phyloP scores from a whole-genome alignment of 2,797 vertebrate genomes.

The Myotis planiceps region DNA sequence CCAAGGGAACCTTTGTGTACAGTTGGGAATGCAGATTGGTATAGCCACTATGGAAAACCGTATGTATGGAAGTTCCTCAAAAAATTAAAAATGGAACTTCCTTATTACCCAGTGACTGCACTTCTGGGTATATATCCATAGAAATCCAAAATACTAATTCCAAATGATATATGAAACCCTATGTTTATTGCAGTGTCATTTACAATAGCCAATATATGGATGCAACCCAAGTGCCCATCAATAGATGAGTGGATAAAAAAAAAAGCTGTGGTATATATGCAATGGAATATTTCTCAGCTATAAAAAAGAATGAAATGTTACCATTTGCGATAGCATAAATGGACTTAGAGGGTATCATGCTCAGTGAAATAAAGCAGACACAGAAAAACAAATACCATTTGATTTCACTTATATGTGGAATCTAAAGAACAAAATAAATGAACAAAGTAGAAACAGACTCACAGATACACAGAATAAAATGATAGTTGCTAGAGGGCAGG shows the following conservation, averaged over 20 bases:
- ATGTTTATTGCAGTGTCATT: not conserved
- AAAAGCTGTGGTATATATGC: not conserved
- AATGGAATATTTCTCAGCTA: not conserved
- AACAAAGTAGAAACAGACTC: too few relatives aligned
- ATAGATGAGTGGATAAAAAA: too few relatives aligned
- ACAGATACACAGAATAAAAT: too few relatives aligned
- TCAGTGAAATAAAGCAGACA: not conserved
- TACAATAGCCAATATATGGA: too few relatives aligned
- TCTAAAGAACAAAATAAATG: too few relatives aligned
- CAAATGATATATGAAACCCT: not conserved
- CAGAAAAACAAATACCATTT: not conserved
- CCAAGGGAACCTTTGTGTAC: not conserved
- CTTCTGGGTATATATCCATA: not conserved
- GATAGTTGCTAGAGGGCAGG: too few relatives aligned
- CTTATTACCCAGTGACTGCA: not conserved
- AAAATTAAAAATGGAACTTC: not conserved
- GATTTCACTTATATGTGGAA: not conserved
- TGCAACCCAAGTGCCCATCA: too few relatives aligned
- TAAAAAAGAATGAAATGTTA: not conserved
- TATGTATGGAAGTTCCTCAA: not conserved
- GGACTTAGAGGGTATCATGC: not conserved
- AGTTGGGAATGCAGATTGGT: not conserved
- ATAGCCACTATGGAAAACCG: not conserved
- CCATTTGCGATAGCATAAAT: not conserved
- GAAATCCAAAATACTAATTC: not conserved